phyloP scores from a whole-genome alignment of 1,140 invertebrate species.

The Pseudomyrmex dendroicus region DNA sequence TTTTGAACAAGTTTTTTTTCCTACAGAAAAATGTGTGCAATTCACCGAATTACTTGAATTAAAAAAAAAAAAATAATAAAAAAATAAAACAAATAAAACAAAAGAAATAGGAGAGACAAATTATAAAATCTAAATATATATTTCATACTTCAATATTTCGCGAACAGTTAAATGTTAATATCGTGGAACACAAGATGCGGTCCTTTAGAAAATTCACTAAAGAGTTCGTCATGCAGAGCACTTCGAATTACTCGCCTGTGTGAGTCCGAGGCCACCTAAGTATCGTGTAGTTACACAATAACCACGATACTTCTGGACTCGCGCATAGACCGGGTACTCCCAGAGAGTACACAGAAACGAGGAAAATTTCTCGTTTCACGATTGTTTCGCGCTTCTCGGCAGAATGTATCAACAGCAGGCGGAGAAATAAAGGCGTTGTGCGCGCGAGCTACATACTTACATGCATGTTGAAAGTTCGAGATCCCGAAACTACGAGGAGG shows the following conservation, averaged over 20 bases:
- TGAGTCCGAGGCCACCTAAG: conserved; percentile 57
- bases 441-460: conserved; percentile 37
- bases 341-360: conserved; percentile 36
- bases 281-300: conserved; percentile 71
- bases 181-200: conserved; percentile 23
- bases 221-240: conserved; percentile 36
- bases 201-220: conserved; percentile 58
- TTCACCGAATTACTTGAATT: not conserved
- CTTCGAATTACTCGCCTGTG: conserved; percentile 48
- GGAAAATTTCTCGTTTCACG: conserved; percentile 60
- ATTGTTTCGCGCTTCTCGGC: conserved; percentile 59
- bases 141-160: not conserved
- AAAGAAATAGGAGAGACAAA: not conserved
- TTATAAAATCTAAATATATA: conserved; percentile 8
- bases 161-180: not conserved
- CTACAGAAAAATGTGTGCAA: not conserved
- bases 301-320: conserved; percentile 59
- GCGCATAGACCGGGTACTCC: conserved; percentile 20
- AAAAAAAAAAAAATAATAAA: not conserved
- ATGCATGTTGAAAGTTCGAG: conserved; percentile 61
- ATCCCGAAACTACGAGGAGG: conserved; percentile 40
- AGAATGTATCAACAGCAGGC: conserved; percentile 60
- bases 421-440: conserved; percentile 54
- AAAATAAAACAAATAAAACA: not conserved
- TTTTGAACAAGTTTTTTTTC: not conserved